These are phyloP conservation scores for Hyperopisus bebe DNA, from an alignment of 2,113 vertebrate genomes.

Conservation along the genomic window DNA sequence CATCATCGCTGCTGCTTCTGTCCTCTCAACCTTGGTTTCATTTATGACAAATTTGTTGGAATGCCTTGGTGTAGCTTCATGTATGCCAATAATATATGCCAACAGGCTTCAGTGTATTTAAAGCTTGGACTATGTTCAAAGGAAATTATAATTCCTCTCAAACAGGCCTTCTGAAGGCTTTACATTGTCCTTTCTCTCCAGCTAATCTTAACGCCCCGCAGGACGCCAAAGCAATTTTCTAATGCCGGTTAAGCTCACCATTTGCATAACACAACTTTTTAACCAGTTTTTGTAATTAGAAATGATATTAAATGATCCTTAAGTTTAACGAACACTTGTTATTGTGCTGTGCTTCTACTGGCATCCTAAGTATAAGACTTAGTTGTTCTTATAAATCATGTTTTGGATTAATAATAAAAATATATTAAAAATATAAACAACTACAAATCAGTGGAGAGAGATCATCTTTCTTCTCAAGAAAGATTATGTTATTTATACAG, in stretches of 20 bases:
- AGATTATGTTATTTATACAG: constrained; percentile 60
- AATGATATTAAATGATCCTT: constrained; percentile 66
- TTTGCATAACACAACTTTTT: constrained; percentile 94
- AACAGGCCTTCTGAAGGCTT: constrained; percentile 96
- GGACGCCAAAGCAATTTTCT: constrained; percentile 96
- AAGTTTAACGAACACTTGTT: constrained; percentile 34
- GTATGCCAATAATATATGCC: constrained; percentile 84
- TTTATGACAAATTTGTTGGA: constrained; percentile 77
- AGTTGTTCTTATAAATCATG: constrained; percentile 33
- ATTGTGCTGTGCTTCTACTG: constrained; percentile 42
- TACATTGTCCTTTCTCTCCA: constrained; percentile 96
- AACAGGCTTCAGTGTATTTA: constrained; percentile 94
- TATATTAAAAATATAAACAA: background rate
- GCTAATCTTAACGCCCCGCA: constrained; percentile 93
- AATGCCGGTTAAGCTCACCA: constrained; percentile 96
- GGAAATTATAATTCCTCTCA: constrained; percentile 96
- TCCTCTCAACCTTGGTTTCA: constrained; percentile 60
- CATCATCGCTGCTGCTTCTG: constrained; percentile 47
- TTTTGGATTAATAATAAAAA: constrained; percentile 30
- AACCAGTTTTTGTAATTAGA: constrained; percentile 67
- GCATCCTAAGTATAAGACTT: constrained; percentile 41
- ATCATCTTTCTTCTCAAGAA: constrained; percentile 44
- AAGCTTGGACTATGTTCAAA: constrained; percentile 99
- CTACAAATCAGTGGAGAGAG: constrained; percentile 21
- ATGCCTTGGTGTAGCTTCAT: constrained; percentile 82